Conservation (phyloP, 1,140 invertebrate species). For the Holcopasites calliopsidis region DNA sequence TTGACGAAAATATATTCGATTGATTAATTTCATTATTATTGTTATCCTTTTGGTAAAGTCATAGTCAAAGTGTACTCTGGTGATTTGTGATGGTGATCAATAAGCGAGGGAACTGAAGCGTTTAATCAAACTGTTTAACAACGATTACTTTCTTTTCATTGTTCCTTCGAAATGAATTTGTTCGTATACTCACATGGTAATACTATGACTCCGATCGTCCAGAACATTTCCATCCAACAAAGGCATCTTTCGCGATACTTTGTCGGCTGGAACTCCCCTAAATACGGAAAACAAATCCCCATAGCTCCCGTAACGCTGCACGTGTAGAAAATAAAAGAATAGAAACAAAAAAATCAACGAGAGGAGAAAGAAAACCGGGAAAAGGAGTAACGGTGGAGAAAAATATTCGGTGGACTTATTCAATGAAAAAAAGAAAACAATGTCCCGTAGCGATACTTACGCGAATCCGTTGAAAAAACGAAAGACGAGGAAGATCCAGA, state of each 20-base stretch:
- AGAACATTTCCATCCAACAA: conserved; percentile 90
- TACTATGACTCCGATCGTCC: conserved; percentile 86
- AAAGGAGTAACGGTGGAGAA: not conserved
- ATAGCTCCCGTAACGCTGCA: conserved; percentile 87
- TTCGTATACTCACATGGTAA: conserved; percentile 81
- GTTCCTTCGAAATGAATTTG: not conserved
- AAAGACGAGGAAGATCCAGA: conserved; percentile 87
- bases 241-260: conserved; percentile 87
- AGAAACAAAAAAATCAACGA: conserved; percentile 9
- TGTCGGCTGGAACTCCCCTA: conserved; percentile 88
- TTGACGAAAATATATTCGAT: too few relatives aligned
- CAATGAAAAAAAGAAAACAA: not conserved
- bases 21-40: too few relatives aligned
- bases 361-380: not conserved
- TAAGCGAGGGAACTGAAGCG: not conserved
- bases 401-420: not conserved
- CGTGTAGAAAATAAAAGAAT: conserved; percentile 31
- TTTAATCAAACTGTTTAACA: not conserved
- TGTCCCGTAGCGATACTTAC: conserved; percentile 82
- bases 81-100: too few relatives aligned
- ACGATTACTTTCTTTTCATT: too few relatives aligned
- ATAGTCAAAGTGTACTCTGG: too few relatives aligned
- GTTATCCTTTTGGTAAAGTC: too few relatives aligned
- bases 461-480: conserved; percentile 92
- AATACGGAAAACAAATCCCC: conserved; percentile 88